A percentile compares a stretch with the other conserved stretches of the same genome.
Evolutionary conservation across 2,797 vertebrate species (phyloP).

Genomic region (Ceyx erithaca): DNA sequence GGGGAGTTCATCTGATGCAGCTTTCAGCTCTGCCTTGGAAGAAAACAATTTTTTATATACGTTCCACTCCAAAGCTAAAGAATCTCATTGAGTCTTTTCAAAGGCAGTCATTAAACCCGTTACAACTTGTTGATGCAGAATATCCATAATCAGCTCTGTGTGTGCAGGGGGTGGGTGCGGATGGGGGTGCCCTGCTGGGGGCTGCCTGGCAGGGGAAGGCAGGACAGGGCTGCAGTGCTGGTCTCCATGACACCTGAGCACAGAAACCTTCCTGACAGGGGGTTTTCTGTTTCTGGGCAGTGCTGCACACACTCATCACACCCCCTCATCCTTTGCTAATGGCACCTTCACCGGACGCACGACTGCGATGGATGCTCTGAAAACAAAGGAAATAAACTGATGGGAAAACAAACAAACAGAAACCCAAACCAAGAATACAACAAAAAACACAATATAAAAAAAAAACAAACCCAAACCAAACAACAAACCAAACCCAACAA

Average conservation of each 20-base stretch:
- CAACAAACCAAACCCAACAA: too few species aligned
- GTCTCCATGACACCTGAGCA: not conserved
- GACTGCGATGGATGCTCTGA: not conserved
- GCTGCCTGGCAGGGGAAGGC: not conserved
- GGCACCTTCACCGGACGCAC: not conserved
- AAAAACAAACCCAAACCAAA: not conserved
- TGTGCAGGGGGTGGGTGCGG: accelerated
- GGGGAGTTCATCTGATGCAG: not conserved
- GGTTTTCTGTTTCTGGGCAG: not conserved
- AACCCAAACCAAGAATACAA: too few species aligned
- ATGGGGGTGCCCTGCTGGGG: too few species aligned
- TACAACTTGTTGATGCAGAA: not conserved
- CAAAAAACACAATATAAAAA: too few species aligned
- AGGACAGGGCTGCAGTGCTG: not conserved
- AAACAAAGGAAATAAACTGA: not conserved
- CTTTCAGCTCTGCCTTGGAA: not conserved
- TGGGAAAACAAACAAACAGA: not conserved
- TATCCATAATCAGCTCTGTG: accelerated
- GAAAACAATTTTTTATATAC: not conserved
- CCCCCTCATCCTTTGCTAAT: not conserved
- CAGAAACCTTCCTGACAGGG: not conserved
- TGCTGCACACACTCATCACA: not conserved
- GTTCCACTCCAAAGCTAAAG: not conserved
- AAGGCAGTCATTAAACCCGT: not conserved
- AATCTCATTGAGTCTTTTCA: not conserved